Conservation (phyloP, 2,888 invertebrate species). For the Drosophila hawaiiensis region DNA sequence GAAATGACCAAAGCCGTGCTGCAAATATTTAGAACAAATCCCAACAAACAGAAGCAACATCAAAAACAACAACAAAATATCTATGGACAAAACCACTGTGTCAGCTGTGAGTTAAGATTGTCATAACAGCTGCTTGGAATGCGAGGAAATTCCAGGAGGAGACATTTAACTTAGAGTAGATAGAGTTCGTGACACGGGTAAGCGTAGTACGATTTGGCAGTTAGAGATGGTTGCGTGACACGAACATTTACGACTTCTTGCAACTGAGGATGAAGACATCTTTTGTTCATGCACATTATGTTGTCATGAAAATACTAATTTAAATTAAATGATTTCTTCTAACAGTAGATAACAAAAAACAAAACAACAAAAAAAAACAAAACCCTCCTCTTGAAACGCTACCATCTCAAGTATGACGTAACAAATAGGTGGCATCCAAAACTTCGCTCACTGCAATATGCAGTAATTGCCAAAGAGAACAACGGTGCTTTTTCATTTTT, state of each 20-base stretch:
- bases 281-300: background rate
- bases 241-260: background rate
- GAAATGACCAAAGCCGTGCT: constrained; percentile 45
- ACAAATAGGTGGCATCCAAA: constrained; percentile 40
- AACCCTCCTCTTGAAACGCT: constrained; percentile 13
- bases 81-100: constrained; percentile 30
- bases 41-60: constrained; percentile 23
- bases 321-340: background rate
- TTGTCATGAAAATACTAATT: background rate
- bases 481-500: constrained; percentile 45
- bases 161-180: background rate
- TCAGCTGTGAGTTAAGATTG: constrained; percentile 53
- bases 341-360: background rate
- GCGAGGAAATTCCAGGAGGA: constrained; percentile 19
- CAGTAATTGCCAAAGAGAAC: constrained; percentile 38
- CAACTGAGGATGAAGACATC: background rate
- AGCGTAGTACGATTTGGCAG: background rate
- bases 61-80: constrained; percentile 5
- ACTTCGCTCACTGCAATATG: constrained; percentile 4
- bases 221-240: constrained; percentile 26
- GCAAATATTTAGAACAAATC: constrained; percentile 68
- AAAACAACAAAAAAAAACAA: too few species aligned
- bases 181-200: background rate
- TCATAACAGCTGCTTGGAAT: constrained; percentile 46
- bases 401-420: constrained; percentile 31